phyloP scores from a whole-genome alignment of 2,113 vertebrate genomes.

The Globicephala melas region DNA sequence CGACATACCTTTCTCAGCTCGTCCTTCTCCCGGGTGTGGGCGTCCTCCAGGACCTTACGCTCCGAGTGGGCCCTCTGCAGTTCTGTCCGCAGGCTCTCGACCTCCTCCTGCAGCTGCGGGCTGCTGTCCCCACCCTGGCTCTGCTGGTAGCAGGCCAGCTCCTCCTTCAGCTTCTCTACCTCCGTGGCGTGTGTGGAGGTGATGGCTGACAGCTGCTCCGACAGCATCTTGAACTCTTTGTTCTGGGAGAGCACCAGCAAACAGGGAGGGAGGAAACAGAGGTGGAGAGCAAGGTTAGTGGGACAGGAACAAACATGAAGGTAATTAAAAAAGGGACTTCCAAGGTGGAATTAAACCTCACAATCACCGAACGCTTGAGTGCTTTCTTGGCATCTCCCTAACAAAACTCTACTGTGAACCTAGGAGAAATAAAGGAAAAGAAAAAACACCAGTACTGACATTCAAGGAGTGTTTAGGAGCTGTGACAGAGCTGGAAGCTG shows the following conservation, averaged over 20 bases:
- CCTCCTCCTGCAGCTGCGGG: slow-evolving; percentile 88
- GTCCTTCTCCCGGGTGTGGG: slow-evolving; percentile 85
- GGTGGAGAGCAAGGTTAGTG: background rate
- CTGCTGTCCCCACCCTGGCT: slow-evolving; percentile 65
- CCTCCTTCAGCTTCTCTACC: slow-evolving; percentile 89
- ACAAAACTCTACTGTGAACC: background rate
- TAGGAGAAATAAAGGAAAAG: background rate
- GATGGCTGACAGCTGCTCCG: slow-evolving; percentile 82
- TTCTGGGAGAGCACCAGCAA: slow-evolving; percentile 79
- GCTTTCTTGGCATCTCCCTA: background rate
- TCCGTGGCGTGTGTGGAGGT: slow-evolving; percentile 79
- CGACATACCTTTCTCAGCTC: slow-evolving; percentile 85
- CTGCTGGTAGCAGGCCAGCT: slow-evolving; percentile 84
- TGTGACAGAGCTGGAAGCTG: background rate
- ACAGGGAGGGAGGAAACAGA: background rate
- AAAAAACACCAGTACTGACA: background rate
- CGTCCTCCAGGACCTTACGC: slow-evolving; percentile 86
- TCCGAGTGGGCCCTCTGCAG: slow-evolving; percentile 83
- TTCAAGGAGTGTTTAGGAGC: background rate
- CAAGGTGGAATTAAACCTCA: background rate
- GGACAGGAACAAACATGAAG: background rate
- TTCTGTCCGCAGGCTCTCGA: slow-evolving; percentile 83
- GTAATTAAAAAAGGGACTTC: background rate
- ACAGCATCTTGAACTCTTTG: slow-evolving; percentile 87
- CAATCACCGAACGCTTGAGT: background rate